Evolutionary conservation across 2,888 invertebrate genomes (phyloP), one percentile per base, ranked within the genome.

Genomic region (Tachina grossa): DNA sequence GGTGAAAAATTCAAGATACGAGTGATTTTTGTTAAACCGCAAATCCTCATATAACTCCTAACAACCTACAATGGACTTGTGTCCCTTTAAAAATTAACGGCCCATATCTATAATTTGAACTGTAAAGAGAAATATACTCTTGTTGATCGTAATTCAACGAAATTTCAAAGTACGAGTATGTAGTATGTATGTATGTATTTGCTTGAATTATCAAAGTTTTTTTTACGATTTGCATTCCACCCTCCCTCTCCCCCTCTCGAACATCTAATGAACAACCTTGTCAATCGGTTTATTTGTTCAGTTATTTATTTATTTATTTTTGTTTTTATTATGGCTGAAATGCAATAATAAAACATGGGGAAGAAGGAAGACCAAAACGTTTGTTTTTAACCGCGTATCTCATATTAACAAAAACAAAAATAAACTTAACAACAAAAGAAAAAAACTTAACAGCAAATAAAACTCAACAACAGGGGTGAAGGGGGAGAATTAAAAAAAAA

Each of bases 331-430:
- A 47, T n/a, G 55, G 55, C 57, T 49, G 41, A 55, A 53, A 71
- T 49, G 41, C 47, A 53, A 71, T 65, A 74, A 80, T 53, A 45
- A 61, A 78, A n/a, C 22, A 11, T 31, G 19, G 74, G 59, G 53
- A 45, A 68, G 61, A 61, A 53, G 31, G 65, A 31, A 66, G n/a
- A 63, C 5, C 49, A 82, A 82, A 82, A 14, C 76, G 55, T 82
- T 82, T 82, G 82, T 76, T 71, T 53, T 82, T 82, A 49, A 43
- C 76, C 82, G 82, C 76, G 14, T 82, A 76, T 82, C 49, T 69
- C 55, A 53, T 10, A 16, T 43, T n/a, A 49, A 22, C 22, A 74
- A 45, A 45, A 31, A 57, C 31, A 55, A 69, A 61, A 61, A 59
- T 11, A 55, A 1, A 31, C 16, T 49, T 13, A 59, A 3, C 2